phyloP scores from a whole-genome alignment of 2,113 vertebrate genomes.

The Nicator chloris region DNA sequence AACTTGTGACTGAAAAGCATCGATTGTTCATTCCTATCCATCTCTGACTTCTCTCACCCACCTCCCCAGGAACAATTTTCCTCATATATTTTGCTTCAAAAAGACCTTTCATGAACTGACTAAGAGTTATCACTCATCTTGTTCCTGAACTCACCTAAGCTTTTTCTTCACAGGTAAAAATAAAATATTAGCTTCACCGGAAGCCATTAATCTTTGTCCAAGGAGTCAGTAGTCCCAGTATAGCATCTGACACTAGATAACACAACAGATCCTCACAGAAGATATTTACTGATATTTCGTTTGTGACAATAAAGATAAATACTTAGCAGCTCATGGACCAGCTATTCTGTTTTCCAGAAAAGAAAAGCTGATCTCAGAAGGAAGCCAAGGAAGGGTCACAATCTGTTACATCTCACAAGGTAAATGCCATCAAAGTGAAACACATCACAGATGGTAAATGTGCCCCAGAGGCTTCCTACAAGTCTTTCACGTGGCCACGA shows the following conservation, averaged over 20 bases:
- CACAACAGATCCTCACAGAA: constrained; percentile 11
- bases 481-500: not conserved
- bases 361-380: not conserved
- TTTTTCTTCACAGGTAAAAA: constrained; percentile 48
- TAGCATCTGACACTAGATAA: constrained; percentile 23
- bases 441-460: not conserved
- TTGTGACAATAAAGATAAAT: constrained; percentile 28
- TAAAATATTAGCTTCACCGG: not conserved
- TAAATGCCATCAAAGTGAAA: not conserved
- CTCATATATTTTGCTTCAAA: not conserved
- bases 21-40: not conserved
- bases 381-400: not conserved
- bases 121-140: not conserved
- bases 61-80: not conserved
- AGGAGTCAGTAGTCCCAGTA: not conserved
- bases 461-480: not conserved
- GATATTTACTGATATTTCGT: constrained; percentile 10
- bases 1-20: not conserved
- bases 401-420: not conserved
- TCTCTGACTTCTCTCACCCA: constrained; percentile 8
- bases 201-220: constrained; percentile 26
- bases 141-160: not conserved
- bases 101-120: not conserved
- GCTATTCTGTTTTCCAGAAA: not conserved
- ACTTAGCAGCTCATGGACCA: not conserved